phyloP scores from a whole-genome alignment of 2,113 vertebrate species.

The Megaptera novaeangliae region DNA sequence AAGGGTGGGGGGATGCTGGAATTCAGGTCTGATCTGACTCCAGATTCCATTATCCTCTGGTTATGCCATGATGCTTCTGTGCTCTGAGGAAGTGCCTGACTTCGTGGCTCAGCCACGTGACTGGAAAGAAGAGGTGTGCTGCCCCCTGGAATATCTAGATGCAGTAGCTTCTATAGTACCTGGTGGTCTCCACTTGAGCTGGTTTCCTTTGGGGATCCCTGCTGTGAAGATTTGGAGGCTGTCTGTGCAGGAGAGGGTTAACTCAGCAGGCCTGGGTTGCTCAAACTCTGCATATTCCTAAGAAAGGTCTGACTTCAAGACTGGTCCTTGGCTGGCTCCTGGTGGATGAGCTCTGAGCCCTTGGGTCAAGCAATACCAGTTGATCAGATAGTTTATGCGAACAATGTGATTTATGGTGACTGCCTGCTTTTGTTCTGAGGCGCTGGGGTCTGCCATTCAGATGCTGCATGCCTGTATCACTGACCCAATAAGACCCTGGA shows the following conservation, averaged over 20 bases:
- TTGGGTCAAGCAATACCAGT: background rate
- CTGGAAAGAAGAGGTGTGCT: background rate
- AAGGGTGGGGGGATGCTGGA: too few species aligned
- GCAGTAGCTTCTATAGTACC: too few species aligned
- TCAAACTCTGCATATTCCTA: too few species aligned
- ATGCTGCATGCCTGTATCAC: rapidly evolving
- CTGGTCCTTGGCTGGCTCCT: background rate
- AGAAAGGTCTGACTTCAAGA: background rate
- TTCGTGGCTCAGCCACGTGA: background rate
- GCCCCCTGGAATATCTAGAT: background rate
- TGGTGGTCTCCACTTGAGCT: background rate
- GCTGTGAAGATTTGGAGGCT: background rate
- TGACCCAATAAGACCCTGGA: background rate
- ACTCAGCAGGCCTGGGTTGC: background rate
- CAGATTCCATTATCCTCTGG: background rate
- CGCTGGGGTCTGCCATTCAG: background rate
- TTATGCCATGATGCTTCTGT: background rate
- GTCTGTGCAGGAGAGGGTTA: background rate
- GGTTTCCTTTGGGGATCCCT: background rate
- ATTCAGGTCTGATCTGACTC: background rate
- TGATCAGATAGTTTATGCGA: background rate
- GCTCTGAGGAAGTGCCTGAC: background rate
- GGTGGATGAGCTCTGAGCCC: background rate
- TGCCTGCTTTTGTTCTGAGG: background rate
- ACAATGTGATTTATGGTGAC: background rate